Conservation (phyloP, 2,113 vertebrate genomes). For the Eurystomus gularis region DNA sequence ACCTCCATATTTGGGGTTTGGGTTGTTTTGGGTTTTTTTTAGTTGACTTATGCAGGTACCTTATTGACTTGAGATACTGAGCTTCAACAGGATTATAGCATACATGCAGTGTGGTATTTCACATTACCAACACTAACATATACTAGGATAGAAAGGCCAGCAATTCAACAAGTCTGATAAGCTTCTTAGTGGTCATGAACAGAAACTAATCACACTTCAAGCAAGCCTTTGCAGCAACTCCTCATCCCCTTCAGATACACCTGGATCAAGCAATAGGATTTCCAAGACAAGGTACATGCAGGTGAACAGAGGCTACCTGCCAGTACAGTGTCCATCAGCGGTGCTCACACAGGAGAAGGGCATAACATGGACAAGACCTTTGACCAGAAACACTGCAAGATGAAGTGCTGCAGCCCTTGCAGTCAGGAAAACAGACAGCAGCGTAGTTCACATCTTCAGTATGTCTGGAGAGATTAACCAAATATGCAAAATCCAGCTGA, state of each 20-base stretch:
- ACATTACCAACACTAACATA: neutral
- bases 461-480: neutral
- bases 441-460: neutral
- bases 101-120: neutral
- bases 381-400: neutral
- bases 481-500: neutral
- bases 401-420: neutral
- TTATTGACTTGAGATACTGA: neutral
- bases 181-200: rapidly evolving
- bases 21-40: neutral
- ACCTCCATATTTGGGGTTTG: neutral
- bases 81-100: neutral
- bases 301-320: neutral
- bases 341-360: rapidly evolving
- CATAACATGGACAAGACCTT: neutral
- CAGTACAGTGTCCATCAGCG: rapidly evolving
- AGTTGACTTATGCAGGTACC: neutral
- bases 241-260: neutral
- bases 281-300: rapidly evolving
- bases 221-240: neutral
- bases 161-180: neutral
- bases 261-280: neutral
- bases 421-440: neutral
- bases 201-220: neutral
- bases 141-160: too few species aligned